phyloP scores from a whole-genome alignment of 2,888 invertebrate genomes.

The Plebejus argus region DNA sequence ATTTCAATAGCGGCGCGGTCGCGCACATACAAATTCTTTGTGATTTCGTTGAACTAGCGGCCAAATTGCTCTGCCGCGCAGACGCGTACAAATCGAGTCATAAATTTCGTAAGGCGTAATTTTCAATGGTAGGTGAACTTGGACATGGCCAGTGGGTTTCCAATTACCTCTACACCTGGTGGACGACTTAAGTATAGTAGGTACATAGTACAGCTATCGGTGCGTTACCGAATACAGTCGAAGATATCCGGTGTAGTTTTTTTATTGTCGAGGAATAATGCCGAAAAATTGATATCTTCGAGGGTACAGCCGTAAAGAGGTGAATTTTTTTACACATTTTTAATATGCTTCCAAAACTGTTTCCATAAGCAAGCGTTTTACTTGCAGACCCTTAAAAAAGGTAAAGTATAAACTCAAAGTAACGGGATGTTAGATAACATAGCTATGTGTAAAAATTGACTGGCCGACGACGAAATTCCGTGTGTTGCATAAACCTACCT shows the following conservation, averaged over 20 bases:
- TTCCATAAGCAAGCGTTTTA: not conserved
- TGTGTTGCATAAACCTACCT: too few relatives aligned
- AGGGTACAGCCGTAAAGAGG: too few relatives aligned
- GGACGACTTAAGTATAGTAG: not conserved
- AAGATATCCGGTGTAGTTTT: not conserved
- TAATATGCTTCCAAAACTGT: not conserved
- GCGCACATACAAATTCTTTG: too few relatives aligned
- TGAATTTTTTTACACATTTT: not conserved
- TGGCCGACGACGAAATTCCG: too few relatives aligned
- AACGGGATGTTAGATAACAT: too few relatives aligned
- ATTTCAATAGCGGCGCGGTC: too few relatives aligned
- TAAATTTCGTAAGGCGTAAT: not conserved
- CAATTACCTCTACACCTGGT: slow-evolving; percentile 2
- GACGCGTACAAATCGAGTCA: too few relatives aligned
- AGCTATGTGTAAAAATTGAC: too few relatives aligned
- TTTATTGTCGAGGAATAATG: not conserved
- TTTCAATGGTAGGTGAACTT: slow-evolving; percentile 7
- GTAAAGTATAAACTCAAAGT: not conserved
- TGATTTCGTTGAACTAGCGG: too few relatives aligned
- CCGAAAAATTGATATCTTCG: not conserved
- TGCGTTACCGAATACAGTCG: not conserved
- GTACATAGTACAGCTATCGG: not conserved
- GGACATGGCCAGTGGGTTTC: slow-evolving; percentile 10
- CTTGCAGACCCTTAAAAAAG: not conserved
- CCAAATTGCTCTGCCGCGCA: too few relatives aligned